Conservation (phyloP, 2,888 invertebrate species). For the Polietes domitor region DNA sequence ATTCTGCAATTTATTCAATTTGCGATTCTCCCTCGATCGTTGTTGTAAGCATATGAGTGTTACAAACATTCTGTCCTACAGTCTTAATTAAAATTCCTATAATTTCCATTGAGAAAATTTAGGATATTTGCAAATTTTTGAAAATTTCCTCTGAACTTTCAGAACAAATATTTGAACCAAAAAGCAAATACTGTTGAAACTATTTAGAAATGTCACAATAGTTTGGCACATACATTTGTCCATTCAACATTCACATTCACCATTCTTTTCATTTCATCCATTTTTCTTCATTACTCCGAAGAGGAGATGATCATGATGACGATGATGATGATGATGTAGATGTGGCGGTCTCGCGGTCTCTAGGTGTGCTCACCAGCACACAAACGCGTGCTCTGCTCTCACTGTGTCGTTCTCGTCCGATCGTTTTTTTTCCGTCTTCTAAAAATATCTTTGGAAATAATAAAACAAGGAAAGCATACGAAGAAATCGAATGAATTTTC, state of each 20-base stretch:
- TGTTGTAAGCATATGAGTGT: no score
- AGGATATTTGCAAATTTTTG: background rate
- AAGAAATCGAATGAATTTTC: constrained; percentile 33
- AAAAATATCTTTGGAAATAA: constrained; percentile 30
- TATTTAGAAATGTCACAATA: constrained; percentile 21
- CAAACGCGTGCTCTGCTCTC: background rate
- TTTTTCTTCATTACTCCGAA: background rate
- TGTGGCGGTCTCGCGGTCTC: background rate
- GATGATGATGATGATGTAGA: no score
- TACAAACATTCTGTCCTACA: no score
- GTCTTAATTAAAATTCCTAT: no score
- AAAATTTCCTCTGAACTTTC: background rate
- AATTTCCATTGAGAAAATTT: no score
- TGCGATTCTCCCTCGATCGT: no score
- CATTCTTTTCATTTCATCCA: constrained; percentile 19
- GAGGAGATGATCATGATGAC: no score
- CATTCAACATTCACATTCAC: constrained; percentile 14
- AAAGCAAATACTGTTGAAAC: constrained; percentile 7
- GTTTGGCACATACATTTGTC: constrained; percentile 9
- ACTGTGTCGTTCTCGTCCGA: background rate
- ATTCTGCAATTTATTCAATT: no score
- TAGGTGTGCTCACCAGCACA: background rate
- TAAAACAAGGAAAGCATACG: background rate
- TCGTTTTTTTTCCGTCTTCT: constrained; percentile 1
- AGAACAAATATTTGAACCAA: background rate